Evolutionary conservation across 1,140 invertebrate species (phyloP).

Genomic region (Cyclina sinensis): DNA sequence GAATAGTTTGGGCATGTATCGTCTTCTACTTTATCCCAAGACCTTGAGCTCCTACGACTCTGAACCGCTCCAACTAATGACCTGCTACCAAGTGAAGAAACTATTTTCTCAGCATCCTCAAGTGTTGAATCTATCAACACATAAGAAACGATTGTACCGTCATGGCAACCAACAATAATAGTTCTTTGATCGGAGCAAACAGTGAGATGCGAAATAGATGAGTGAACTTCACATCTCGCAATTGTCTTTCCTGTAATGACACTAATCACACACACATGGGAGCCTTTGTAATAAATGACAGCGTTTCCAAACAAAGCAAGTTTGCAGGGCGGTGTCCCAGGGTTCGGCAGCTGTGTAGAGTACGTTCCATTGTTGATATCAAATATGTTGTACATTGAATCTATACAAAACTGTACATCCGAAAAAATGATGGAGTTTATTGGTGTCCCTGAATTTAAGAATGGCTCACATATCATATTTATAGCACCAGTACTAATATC

Average conservation of each 20-base stretch:
- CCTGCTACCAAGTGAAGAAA: slow-evolving; percentile 74
- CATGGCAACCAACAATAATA: slow-evolving; percentile 82
- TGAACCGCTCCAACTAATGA: slow-evolving; percentile 49
- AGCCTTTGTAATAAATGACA: slow-evolving; percentile 76
- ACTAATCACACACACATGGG: slow-evolving; percentile 74
- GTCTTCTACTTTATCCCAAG: slow-evolving; percentile 82
- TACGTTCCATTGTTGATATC: slow-evolving; percentile 75
- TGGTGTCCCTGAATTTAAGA: slow-evolving; percentile 70
- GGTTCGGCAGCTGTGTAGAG: slow-evolving; percentile 68
- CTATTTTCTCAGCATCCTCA: slow-evolving; percentile 69
- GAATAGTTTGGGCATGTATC: slow-evolving; percentile 69
- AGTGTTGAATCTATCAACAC: slow-evolving; percentile 78
- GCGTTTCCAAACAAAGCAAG: slow-evolving; percentile 77
- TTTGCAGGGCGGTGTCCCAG: slow-evolving; percentile 62
- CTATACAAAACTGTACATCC: slow-evolving; percentile 78
- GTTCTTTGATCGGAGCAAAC: slow-evolving; percentile 82
- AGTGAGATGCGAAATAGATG: slow-evolving; percentile 73
- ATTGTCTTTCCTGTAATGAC: slow-evolving; percentile 77
- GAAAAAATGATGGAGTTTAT: slow-evolving; percentile 77
- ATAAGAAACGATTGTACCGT: slow-evolving; percentile 83
- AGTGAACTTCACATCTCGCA: slow-evolving; percentile 82
- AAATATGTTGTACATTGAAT: slow-evolving; percentile 79
- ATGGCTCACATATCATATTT: slow-evolving; percentile 78
- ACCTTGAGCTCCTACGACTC: slow-evolving; percentile 64
- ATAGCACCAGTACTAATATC: slow-evolving; percentile 79